A percentile compares a stretch with the other conserved stretches of the same genome.
Evolutionary conservation across 2,888 invertebrate genomes (phyloP).

Genomic region (Ischnus inquisitorius): DNA sequence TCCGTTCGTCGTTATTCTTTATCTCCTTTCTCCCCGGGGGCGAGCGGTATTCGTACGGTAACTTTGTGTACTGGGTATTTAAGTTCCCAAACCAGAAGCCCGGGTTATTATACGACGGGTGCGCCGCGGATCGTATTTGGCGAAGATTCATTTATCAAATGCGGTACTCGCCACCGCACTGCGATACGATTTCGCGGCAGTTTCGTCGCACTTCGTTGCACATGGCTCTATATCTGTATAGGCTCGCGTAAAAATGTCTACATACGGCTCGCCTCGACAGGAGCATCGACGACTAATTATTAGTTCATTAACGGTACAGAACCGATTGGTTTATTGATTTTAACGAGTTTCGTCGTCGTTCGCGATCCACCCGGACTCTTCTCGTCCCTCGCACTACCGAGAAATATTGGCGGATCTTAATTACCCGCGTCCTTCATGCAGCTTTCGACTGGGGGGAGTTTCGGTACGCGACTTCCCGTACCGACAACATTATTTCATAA

Average conservation of each 20-base stretch:
- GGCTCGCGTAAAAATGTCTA: not conserved
- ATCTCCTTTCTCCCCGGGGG: conserved; percentile 18
- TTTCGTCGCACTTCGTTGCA: not conserved
- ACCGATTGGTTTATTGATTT: conserved; percentile 76
- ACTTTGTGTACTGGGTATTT: not conserved
- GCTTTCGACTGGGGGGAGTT: not conserved
- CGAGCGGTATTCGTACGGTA: conserved; percentile 12
- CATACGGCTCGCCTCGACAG: conserved; percentile 2
- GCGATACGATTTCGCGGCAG: conserved; percentile 2
- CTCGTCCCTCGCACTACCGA: conserved; percentile 24
- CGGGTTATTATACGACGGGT: conserved; percentile 10
- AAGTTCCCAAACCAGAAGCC: conserved; percentile 7
- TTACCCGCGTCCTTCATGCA: conserved; percentile 49
- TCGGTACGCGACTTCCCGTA: not conserved
- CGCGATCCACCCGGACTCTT: not conserved
- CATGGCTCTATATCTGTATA: not conserved
- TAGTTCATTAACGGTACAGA: conserved; percentile 74
- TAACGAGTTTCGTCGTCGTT: conserved; percentile 66
- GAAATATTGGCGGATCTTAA: conserved; percentile 68
- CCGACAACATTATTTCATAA: conserved; percentile 21
- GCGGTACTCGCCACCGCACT: not conserved
- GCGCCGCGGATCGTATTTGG: conserved; percentile 25
- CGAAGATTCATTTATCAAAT: conserved; percentile 49
- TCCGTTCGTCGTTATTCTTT: conserved; percentile 11
- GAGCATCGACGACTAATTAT: conserved; percentile 74